Percentiles rank a stretch among this genome's conserved stretches.
Conservation (phyloP, 2,797 vertebrate genomes). For the Dromococcyx pavoninus region DNA sequence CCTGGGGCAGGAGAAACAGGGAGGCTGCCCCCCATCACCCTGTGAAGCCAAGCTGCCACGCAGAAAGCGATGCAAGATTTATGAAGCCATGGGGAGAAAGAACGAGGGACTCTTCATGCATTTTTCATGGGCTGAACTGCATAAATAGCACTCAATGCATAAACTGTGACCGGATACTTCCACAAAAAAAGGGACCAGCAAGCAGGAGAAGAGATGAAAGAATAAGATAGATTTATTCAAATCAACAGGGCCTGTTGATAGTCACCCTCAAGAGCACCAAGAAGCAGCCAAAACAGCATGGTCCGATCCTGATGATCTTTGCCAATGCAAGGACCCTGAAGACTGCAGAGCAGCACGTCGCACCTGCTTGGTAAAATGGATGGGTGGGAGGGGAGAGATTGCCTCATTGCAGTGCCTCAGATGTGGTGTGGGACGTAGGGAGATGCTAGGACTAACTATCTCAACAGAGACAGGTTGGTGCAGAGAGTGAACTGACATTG, state of each 20-base stretch:
- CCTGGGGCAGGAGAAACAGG: not conserved
- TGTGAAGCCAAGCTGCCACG: not conserved
- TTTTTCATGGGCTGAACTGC: conserved; percentile 53
- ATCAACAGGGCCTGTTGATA: not conserved
- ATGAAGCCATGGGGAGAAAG: conserved; percentile 21
- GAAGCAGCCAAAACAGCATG: not conserved
- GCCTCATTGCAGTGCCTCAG: rapidly evolving
- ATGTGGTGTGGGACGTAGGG: not conserved
- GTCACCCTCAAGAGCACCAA: conserved; percentile 7
- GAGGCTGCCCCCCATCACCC: conserved; percentile 10
- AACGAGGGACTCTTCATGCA: conserved; percentile 16
- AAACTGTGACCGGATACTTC: conserved; percentile 24
- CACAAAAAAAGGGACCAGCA: not conserved
- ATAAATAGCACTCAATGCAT: conserved; percentile 21
- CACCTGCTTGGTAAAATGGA: not conserved
- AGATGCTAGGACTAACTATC: not conserved
- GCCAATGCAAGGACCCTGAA: rapidly evolving
- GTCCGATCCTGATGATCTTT: not conserved
- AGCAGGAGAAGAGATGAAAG: not conserved
- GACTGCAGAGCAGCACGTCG: not conserved
- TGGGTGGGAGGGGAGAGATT: not conserved
- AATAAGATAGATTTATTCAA: conserved; percentile 25
- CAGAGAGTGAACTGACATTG: not conserved
- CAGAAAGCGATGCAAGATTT: conserved; percentile 57
- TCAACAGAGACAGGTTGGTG: not conserved